Evolutionary conservation across 2,888 invertebrate genomes (phyloP).

Genomic region (Blastobasis adustella): DNA sequence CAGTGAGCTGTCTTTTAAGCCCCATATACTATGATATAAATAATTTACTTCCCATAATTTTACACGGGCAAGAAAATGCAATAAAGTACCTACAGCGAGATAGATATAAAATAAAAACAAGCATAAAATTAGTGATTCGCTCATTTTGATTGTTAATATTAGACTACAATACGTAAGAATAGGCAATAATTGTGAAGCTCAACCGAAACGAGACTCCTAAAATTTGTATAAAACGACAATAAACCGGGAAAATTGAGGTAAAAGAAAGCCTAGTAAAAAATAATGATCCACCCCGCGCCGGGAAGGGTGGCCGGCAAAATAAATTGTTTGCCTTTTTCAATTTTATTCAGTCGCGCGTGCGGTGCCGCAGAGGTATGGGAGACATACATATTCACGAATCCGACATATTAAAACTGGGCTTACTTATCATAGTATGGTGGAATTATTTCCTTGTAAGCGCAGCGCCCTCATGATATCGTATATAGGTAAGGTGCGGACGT

Average conservation of each 20-base stretch:
- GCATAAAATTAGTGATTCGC: no score
- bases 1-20: no score
- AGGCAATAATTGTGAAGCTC: constrained; percentile 6
- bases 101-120: no score
- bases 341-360: constrained; percentile 32
- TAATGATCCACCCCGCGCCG: constrained; percentile 50
- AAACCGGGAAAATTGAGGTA: constrained; percentile 56
- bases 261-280: constrained; percentile 60
- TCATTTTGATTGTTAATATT: not conserved
- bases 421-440: constrained; percentile 2
- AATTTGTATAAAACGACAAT: constrained; percentile 64
- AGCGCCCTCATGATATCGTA: not conserved
- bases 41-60: no score
- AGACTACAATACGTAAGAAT: not conserved
- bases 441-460: not conserved
- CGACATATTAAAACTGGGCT: constrained; percentile 7
- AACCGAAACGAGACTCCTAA: constrained; percentile 22
- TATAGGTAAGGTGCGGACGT: constrained; percentile 15
- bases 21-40: no score
- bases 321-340: constrained; percentile 66
- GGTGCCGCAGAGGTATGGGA: constrained; percentile 16
- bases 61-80: no score
- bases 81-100: no score
- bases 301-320: constrained; percentile 47
- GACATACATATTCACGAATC: constrained; percentile 14